Conservation (phyloP, 2,113 vertebrate genomes). For the Laterallus jamaicensis region DNA sequence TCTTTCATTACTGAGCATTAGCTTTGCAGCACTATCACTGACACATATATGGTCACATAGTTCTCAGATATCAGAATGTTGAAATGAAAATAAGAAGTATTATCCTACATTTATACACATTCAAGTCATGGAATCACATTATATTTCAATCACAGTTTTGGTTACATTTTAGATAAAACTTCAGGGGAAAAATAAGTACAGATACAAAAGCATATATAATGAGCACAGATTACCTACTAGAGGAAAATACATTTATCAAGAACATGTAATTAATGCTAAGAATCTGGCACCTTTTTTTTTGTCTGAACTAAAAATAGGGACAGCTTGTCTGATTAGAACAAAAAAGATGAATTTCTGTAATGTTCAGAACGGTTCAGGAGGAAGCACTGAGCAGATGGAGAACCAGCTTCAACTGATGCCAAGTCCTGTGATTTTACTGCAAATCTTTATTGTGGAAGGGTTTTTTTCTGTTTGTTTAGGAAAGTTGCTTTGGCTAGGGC, state of each 20-base stretch:
- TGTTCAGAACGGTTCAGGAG: constrained; percentile 45
- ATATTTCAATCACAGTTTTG: neutral
- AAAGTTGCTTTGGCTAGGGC: neutral
- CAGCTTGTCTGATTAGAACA: constrained; percentile 54
- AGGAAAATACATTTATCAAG: constrained; percentile 10
- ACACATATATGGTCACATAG: neutral
- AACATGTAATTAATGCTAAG: constrained; percentile 26
- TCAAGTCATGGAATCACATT: neutral
- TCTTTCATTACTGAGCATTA: neutral
- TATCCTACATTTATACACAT: neutral
- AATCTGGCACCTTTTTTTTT: neutral
- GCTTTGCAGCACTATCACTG: neutral
- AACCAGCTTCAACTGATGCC: constrained; percentile 28
- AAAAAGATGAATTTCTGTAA: constrained; percentile 34
- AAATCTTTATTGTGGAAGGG: neutral
- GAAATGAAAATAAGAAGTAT: neutral
- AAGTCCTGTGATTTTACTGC: constrained; percentile 42
- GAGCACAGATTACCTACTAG: neutral
- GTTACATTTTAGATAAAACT: neutral
- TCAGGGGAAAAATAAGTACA: neutral
- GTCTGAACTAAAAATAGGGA: neutral
- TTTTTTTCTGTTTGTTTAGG: neutral
- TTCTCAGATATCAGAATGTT: neutral
- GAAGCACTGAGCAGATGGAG: constrained; percentile 68
- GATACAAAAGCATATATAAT: neutral